A percentile compares a stretch with the other conserved stretches of the same genome.
Conservation (phyloP, 2,113 vertebrate genomes). For the Pollachius pollachius region DNA sequence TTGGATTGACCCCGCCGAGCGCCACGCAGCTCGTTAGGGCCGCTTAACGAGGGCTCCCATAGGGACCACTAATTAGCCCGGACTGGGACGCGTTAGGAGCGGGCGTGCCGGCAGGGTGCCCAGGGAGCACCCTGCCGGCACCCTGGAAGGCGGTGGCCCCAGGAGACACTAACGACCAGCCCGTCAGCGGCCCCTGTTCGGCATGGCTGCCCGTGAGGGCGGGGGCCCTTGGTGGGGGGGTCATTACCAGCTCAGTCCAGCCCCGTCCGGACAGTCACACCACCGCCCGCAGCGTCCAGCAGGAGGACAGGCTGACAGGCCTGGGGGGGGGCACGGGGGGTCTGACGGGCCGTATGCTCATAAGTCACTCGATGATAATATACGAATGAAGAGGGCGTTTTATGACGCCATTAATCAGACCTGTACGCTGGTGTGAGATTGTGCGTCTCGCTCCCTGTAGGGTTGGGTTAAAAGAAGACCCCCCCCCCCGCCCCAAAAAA, state of each 20-base stretch:
- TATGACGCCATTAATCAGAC: no score
- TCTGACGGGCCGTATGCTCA: no score
- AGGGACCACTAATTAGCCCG: constrained; percentile 80
- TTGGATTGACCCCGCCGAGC: constrained; percentile 77
- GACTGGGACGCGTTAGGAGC: constrained; percentile 77
- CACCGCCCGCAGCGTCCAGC: background rate
- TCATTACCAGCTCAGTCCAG: background rate
- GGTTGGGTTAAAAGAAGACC: no score
- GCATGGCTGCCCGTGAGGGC: no score
- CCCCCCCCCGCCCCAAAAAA: no score
- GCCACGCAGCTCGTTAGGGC: constrained; percentile 77
- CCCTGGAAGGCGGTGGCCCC: constrained; percentile 58
- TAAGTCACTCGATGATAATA: no score
- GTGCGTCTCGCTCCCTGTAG: no score
- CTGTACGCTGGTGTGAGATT: no score
- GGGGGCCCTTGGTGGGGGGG: constrained; percentile 47
- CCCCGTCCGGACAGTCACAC: constrained; percentile 10
- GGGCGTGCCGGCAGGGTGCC: background rate
- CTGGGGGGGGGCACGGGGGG: no score
- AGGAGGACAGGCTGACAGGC: no score
- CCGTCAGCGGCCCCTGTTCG: constrained; percentile 54
- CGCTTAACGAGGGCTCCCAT: constrained; percentile 79
- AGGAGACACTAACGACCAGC: constrained; percentile 65
- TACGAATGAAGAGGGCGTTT: no score
- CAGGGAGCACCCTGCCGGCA: constrained; percentile 55